Conservation (phyloP, 2,888 invertebrate species). For the Galeruca laticollis region DNA sequence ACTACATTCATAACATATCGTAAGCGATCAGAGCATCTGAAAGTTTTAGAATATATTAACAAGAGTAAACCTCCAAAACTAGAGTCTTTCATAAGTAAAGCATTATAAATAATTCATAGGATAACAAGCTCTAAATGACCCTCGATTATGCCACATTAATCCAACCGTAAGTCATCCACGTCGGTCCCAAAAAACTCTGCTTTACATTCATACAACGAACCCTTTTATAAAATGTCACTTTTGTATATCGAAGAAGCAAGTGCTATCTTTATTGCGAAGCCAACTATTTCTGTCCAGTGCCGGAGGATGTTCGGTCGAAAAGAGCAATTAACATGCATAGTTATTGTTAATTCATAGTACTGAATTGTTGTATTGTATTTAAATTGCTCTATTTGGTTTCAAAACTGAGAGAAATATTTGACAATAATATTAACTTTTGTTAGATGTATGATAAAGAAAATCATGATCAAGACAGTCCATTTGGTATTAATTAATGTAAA, state of each 20-base stretch:
- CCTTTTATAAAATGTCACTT: conserved; percentile 49
- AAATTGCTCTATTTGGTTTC: too few species aligned
- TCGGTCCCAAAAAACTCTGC: conserved; percentile 31
- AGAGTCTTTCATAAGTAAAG: not conserved
- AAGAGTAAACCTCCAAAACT: not conserved
- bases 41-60: not conserved
- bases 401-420: too few species aligned
- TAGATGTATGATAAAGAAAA: too few species aligned
- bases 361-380: too few species aligned
- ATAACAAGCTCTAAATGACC: conserved; percentile 21
- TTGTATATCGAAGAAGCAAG: conserved; percentile 43
- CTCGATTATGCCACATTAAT: conserved; percentile 33
- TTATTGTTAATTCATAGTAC: not conserved
- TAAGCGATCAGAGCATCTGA: not conserved
- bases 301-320: not conserved
- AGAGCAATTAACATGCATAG: not conserved
- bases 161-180: conserved; percentile 35
- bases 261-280: conserved; percentile 47
- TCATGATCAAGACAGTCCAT: too few species aligned
- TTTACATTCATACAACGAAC: conserved; percentile 43
- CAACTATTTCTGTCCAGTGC: conserved; percentile 30
- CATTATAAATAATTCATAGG: conserved; percentile 26
- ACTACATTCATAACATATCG: not conserved
- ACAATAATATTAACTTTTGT: too few species aligned
- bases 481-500: too few species aligned